Base-by-base conservation (phyloP, 2,888 invertebrate genomes). In the Acanthosepion esculentum region DNA sequence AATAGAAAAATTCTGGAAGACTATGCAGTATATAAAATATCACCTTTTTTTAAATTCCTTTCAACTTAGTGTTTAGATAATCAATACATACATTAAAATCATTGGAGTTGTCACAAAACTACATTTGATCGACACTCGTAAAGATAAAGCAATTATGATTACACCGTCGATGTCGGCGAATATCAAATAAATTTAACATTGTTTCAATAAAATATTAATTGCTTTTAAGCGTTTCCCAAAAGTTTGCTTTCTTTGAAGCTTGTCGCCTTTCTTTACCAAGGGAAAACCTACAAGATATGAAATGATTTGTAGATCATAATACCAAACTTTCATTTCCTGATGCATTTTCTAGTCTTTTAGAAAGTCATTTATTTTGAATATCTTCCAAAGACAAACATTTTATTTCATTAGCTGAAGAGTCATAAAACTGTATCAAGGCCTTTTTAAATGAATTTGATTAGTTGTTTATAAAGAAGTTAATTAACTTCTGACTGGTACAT, bases 171-270 rank as follows among this genome's bases (percentile, higher is more conserved):
- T 78, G 78, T 23, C 26, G 29, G 78, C 78, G n/a, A 78, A 78
- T 78, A 29, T 78, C 29, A 78, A 78, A 78, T 78, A 78, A 29
- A 29, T 78, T 78, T 29, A 78, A 78, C 78, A 78, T 78, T 78
- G 78, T 78, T 78, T 78, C 78, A 78, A 78, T 29, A 78, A 78
- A 78, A 78, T 29, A n/a, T 78, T 78, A 78, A 78, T 78, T 78
- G 78, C 78, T 78, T 78, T 78, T 78, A 78, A 78, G 12, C 26
- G 78, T n/a, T 78, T 29, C 10, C 29, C n/a, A 78, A 29, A 29
- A 29, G 29, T 6, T 29, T n/a, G 10, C 10, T 29, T 78, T 29
- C 29, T 78, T 78, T 78, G 78, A 78, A 78, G 29, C n/a, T 78
- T 12, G 78, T 78, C 78, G n/a, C 8, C n/a, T 78, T n/a, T 23